A percentile compares a stretch with the other conserved stretches of the same genome.
Evolutionary conservation across 2,113 vertebrate species (phyloP).

Genomic region (Tor tambroides): DNA sequence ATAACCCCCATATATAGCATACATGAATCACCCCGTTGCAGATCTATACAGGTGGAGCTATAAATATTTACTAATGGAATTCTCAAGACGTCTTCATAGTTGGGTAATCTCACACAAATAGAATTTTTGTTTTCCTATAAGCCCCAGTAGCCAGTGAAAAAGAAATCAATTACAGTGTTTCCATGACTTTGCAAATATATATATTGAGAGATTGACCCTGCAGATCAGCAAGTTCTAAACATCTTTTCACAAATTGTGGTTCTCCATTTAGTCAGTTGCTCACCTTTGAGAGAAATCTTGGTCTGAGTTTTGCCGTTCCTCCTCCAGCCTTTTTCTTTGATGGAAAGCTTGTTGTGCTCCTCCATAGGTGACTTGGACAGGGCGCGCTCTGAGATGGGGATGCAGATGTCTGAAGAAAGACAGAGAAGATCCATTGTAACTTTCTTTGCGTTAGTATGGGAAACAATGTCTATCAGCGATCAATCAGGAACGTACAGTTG

Average conservation of each 20-base stretch:
- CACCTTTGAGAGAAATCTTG: constrained; percentile 91
- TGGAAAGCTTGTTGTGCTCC: constrained; percentile 81
- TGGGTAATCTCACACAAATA: no score
- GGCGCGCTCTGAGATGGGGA: constrained; percentile 87
- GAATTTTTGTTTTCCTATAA: no score
- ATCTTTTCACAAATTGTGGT: not conserved
- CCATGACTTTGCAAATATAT: no score
- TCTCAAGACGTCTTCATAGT: no score
- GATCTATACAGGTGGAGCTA: no score
- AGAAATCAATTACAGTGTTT: no score
- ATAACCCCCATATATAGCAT: no score
- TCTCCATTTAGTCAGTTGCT: constrained; percentile 6
- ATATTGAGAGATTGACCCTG: not conserved
- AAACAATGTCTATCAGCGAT: not conserved
- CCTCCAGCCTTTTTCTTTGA: constrained; percentile 90
- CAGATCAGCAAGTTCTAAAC: not conserved
- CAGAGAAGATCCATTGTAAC: not conserved
- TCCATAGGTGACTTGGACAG: constrained; percentile 87
- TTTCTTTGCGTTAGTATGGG: not conserved
- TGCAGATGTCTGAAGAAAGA: constrained; percentile 83
- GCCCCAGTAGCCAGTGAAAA: no score
- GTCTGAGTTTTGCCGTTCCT: constrained; percentile 82
- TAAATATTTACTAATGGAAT: no score
- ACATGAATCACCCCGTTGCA: no score
- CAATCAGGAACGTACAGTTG: constrained; percentile 78